Conservation (phyloP, 1,140 invertebrate genomes). For the Acromyrmex charruanus region DNA sequence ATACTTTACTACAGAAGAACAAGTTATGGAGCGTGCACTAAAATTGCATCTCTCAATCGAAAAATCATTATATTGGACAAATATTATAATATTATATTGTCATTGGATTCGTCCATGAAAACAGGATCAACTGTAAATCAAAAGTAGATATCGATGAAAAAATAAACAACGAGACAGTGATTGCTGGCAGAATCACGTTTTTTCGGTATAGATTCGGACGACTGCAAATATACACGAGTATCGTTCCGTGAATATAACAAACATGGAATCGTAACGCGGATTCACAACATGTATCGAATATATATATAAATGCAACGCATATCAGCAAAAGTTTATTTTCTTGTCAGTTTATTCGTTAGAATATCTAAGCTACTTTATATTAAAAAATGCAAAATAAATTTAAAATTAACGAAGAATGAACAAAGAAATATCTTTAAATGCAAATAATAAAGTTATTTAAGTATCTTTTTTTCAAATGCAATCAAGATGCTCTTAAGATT, state of each 20-base stretch:
- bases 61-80: constrained; percentile 33
- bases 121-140: constrained; percentile 30
- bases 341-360: neutral
- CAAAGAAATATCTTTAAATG: neutral
- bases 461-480: neutral
- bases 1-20: neutral
- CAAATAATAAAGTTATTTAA: neutral
- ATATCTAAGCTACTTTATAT: neutral
- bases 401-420: neutral
- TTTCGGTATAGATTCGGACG: constrained; percentile 41
- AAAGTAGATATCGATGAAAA: constrained; percentile 46
- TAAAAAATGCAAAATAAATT: neutral
- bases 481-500: neutral
- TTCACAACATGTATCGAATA: constrained; percentile 16
- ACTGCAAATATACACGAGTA: constrained; percentile 44
- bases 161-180: constrained; percentile 35
- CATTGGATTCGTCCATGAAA: constrained; percentile 19
- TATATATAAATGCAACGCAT: constrained; percentile 26
- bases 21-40: neutral
- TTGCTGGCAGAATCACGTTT: constrained; percentile 41
- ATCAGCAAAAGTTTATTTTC: constrained; percentile 8
- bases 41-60: constrained; percentile 19
- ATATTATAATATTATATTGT: constrained; percentile 42
- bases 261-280: constrained; percentile 16
- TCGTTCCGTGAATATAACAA: constrained; percentile 37